phyloP scores from a whole-genome alignment of 2,888 invertebrate species.

The Metellina segmentata region DNA sequence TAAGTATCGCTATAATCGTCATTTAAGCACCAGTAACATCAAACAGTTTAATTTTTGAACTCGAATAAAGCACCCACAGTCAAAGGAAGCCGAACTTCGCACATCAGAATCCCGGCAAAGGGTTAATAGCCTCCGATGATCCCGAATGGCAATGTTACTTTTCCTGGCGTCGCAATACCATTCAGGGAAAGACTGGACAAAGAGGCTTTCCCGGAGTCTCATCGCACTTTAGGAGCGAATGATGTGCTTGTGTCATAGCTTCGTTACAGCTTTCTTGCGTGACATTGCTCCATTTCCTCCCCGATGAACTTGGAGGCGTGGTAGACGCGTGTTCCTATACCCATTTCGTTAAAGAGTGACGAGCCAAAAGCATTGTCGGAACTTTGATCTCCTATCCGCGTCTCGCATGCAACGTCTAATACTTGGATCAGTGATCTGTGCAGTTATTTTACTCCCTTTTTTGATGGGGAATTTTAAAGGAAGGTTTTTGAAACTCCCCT shows the following conservation, averaged over 20 bases:
- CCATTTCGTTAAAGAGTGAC: constrained; percentile 68
- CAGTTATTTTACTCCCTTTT: constrained; percentile 31
- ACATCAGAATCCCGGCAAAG: background rate
- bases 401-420: constrained; percentile 52
- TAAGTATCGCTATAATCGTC: too few species aligned
- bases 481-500: constrained; percentile 18
- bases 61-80: background rate
- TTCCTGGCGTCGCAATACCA: constrained; percentile 12
- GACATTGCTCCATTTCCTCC: constrained; percentile 62
- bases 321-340: constrained; percentile 49
- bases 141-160: constrained; percentile 17
- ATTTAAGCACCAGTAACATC: background rate
- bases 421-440: constrained; percentile 52
- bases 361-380: constrained; percentile 64
- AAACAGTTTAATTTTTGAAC: background rate
- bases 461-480: constrained; percentile 16
- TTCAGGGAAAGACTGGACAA: constrained; percentile 43
- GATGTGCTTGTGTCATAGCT: constrained; percentile 51
- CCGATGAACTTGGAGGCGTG: constrained; percentile 69
- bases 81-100: background rate
- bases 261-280: constrained; percentile 65
- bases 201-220: constrained; percentile 35
- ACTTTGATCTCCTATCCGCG: constrained; percentile 66
- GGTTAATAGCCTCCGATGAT: constrained; percentile 35
- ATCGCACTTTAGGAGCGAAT: constrained; percentile 57